Evolutionary conservation across 2,797 vertebrate genomes (phyloP), one percentile per base, ranked within the genome.

Genomic region (Acropternis orthonyx): DNA sequence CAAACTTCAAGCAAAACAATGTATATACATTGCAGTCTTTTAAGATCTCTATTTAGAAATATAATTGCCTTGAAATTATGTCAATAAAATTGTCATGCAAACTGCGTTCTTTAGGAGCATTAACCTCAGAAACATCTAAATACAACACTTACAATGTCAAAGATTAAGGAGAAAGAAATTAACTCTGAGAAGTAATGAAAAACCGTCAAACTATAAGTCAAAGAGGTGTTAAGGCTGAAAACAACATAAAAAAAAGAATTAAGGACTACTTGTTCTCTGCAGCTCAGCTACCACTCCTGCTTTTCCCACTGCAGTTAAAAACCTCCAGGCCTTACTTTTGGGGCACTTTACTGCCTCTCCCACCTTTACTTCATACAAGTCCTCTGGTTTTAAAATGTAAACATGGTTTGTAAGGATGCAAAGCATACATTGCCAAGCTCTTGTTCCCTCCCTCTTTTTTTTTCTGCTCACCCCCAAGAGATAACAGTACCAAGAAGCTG

Each of bases 121-220:
- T 92, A 85, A 55, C 46, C 85, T 76, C 48, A 41, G n/a, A 91
- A 93, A 61, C 5, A 90, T 28, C 46, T 54, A 27, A 81, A 81
- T 27, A 61, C 10, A 80, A 21, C 28, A 76, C 41, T 67, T 58
- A 59, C 7, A 82, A 61, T 12, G 43, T 76, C 74, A 82, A 87
- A 82, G 23, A 78, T 84, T 30, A 92, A 79, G 39, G 21, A 91
- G 34, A 85, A 91, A 71, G 37, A 68, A 56, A 76, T 92, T 55
- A 85, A 79, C 27, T 80, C 44, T 39, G 67, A 61, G n/a, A 73
- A 63, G 41, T 52, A 72, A 77, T 2, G 17, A 75, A 19, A 76
- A 83, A 55, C 36, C 82, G 48, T 23, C 71, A 79, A 69, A 77
- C 52, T 16, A 0, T 17, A 48, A 61, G 30, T 46, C 59, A 63